A percentile compares a stretch with the other conserved stretches of the same genome.
Conservation (phyloP, 2,797 vertebrate genomes). For the Siniperca undulata region DNA sequence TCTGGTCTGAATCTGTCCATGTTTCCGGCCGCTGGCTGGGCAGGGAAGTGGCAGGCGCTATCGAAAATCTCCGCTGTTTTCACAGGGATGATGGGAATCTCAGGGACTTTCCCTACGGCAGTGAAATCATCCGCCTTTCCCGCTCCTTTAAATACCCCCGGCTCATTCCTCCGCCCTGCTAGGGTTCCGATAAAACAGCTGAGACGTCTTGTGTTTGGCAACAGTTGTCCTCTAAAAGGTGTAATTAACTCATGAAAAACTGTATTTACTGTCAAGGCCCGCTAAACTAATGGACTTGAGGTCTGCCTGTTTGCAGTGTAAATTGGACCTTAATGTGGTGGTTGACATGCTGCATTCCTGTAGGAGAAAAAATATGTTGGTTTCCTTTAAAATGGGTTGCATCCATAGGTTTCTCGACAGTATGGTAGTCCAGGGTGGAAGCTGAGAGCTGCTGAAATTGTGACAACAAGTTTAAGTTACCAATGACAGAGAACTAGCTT, state of each 20-base stretch:
- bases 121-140: constrained; percentile 86
- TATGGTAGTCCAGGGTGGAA: not conserved
- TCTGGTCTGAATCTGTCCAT: constrained; percentile 86
- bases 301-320: constrained; percentile 75
- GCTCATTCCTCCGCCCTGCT: constrained; percentile 79
- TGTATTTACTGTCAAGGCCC: constrained; percentile 79
- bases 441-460: constrained; percentile 4
- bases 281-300: constrained; percentile 78
- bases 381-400: constrained; percentile 34
- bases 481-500: not conserved
- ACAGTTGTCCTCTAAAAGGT: constrained; percentile 79
- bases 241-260: constrained; percentile 81
- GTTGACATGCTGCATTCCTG: constrained; percentile 65
- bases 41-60: constrained; percentile 86
- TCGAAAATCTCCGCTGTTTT: constrained; percentile 86
- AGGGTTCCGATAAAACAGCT: constrained; percentile 83
- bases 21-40: constrained; percentile 84
- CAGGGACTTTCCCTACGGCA: constrained; percentile 86
- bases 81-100: constrained; percentile 86
- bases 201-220: constrained; percentile 82
- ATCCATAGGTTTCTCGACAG: constrained; percentile 29
- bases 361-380: constrained; percentile 42
- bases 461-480: not conserved
- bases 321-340: constrained; percentile 74
- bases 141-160: constrained; percentile 84